Evolutionary conservation across 2,888 invertebrate species (phyloP).

Genomic region (Anticlea derivata): DNA sequence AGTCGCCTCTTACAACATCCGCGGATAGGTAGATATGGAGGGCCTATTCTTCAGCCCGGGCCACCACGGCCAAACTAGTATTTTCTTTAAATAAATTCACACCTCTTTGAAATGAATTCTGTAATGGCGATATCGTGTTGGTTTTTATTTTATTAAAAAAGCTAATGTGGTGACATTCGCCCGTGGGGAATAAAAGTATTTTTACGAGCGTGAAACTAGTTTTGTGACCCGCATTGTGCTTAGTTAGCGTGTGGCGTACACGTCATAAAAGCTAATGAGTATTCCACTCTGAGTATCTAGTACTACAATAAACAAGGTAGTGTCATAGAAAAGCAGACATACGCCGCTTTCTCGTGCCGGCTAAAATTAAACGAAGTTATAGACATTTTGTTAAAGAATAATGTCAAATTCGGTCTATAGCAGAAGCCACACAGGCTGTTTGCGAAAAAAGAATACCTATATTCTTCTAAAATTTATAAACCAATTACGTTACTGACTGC

Average conservation of each 20-base stretch:
- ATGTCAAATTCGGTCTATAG: too few relatives aligned
- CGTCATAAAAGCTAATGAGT: constrained; percentile 36
- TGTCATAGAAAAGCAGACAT: not conserved
- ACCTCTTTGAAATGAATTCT: constrained; percentile 6
- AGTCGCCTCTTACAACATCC: too few relatives aligned
- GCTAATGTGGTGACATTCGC: constrained; percentile 29
- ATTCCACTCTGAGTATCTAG: constrained; percentile 5
- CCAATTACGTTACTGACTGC: too few relatives aligned
- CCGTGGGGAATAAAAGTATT: constrained; percentile 36
- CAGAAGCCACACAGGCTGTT: too few relatives aligned
- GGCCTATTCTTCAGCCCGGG: too few relatives aligned
- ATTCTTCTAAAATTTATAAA: too few relatives aligned
- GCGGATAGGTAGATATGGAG: too few relatives aligned
- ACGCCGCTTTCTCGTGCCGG: too few relatives aligned
- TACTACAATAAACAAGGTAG: not conserved
- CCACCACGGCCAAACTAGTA: too few relatives aligned
- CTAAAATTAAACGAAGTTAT: too few relatives aligned
- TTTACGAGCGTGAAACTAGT: constrained; percentile 38
- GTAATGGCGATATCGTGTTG: constrained; percentile 21
- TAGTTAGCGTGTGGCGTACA: constrained; percentile 27
- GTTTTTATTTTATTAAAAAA: constrained; percentile 27
- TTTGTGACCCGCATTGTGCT: constrained; percentile 22
- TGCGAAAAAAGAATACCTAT: not conserved
- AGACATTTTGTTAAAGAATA: too few relatives aligned
- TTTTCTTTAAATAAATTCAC: too few relatives aligned